Evolutionary conservation across 2,113 vertebrate genomes (phyloP).

Genomic region (Aphyosemion australe): DNA sequence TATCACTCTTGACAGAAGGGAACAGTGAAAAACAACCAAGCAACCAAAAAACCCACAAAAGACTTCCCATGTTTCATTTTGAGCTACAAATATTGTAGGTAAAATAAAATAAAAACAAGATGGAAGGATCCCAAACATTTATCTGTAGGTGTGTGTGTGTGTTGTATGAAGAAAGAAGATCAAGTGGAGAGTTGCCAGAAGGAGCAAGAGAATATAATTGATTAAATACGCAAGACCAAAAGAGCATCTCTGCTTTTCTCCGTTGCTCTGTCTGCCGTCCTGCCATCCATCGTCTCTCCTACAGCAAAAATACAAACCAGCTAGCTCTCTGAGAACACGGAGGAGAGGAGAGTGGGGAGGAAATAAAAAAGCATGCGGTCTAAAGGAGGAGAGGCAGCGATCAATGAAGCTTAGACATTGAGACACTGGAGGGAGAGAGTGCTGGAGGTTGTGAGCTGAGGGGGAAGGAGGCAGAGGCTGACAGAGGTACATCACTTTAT

Average conservation of each 20-base stretch:
- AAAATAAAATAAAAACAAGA: background rate
- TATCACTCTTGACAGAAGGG: background rate
- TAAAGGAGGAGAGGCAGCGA: conserved; percentile 34
- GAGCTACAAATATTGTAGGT: conserved; percentile 8
- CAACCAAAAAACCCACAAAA: background rate
- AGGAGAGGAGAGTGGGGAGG: conserved; percentile 20
- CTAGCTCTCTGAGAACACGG: conserved; percentile 19
- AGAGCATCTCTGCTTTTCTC: conserved; percentile 52
- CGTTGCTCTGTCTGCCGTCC: conserved; percentile 44
- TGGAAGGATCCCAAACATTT: background rate
- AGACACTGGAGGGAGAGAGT: conserved; percentile 21
- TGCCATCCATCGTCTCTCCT: conserved; percentile 39
- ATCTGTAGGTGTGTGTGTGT: background rate
- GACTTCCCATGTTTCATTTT: background rate
- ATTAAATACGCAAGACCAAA: conserved; percentile 63
- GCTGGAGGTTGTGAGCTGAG: background rate
- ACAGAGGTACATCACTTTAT: conserved; percentile 30
- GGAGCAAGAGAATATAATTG: conserved; percentile 54
- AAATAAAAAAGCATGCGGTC: conserved; percentile 48
- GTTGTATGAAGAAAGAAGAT: conserved; percentile 34
- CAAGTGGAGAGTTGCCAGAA: conserved; percentile 41
- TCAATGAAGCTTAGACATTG: conserved; percentile 21
- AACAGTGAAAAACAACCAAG: background rate
- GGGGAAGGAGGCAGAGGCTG: conserved; percentile 9
- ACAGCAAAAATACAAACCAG: conserved; percentile 34